Evolutionary conservation across 2,888 invertebrate species (phyloP).

Genomic region (Caenorhabditis virilis): DNA sequence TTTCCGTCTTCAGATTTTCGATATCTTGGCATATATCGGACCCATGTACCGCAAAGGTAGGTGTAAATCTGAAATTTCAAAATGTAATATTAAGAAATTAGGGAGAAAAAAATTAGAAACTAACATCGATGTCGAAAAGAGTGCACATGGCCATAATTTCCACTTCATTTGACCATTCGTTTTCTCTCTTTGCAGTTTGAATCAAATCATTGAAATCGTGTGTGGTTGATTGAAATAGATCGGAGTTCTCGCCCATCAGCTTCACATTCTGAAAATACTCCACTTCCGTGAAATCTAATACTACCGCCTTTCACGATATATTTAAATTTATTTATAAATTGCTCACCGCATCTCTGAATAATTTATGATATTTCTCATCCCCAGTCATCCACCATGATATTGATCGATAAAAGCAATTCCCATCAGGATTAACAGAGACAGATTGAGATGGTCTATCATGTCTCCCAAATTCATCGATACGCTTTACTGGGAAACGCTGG

Average conservation of each 20-base stretch:
- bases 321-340: too few relatives aligned
- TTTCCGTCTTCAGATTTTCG: neutral
- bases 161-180: conserved; percentile 3
- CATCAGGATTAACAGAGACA: neutral
- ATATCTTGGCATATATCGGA: conserved; percentile 1
- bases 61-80: conserved; percentile 1
- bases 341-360: conserved; percentile 1
- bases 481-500: neutral
- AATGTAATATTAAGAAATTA: neutral
- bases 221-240: neutral
- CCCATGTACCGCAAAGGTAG: neutral
- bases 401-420: conserved; percentile 17
- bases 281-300: too few relatives aligned
- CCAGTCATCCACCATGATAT: conserved; percentile 17
- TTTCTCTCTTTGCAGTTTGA: neutral
- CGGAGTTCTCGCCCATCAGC: neutral
- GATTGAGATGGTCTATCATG: neutral
- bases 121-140: neutral
- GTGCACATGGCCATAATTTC: conserved; percentile 5
- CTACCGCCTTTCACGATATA: too few relatives aligned
- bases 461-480: neutral
- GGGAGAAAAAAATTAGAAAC: neutral
- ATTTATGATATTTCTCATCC: neutral
- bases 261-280: neutral
- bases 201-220: neutral